Evolutionary conservation across 2,888 invertebrate genomes (phyloP).

Genomic region (Dinocampus coccinellae): DNA sequence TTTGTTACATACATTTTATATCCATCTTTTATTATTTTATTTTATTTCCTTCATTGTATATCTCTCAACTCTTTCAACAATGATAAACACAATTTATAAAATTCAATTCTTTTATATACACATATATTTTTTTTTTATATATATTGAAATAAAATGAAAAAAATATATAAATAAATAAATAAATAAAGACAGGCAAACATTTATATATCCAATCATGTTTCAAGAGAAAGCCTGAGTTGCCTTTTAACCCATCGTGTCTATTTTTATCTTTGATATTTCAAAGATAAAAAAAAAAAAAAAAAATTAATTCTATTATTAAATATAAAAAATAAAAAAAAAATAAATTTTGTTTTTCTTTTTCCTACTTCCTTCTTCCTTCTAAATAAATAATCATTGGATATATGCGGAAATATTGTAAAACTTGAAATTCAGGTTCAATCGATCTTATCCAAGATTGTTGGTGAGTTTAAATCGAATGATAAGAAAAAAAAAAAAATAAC

Average conservation of each 20-base stretch:
- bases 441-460: conserved; percentile 34
- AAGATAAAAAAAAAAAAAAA: not conserved
- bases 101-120: too few relatives aligned
- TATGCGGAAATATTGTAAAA: conserved; percentile 17
- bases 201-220: too few relatives aligned
- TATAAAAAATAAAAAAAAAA: not conserved
- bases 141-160: too few relatives aligned
- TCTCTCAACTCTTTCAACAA: not conserved
- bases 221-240: too few relatives aligned
- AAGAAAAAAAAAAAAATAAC: too few relatives aligned
- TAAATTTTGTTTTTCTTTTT: not conserved
- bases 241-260: too few relatives aligned
- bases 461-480: not conserved
- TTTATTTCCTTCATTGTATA: not conserved
- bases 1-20: conserved; percentile 1
- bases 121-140: too few relatives aligned
- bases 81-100: too few relatives aligned
- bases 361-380: not conserved
- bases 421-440: conserved; percentile 38
- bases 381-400: not conserved
- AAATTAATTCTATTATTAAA: not conserved
- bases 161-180: not conserved
- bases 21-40: not conserved
- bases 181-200: too few relatives aligned
- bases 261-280: too few relatives aligned